Base-by-base conservation (phyloP, 2,888 invertebrate species). In the Labia minor region DNA sequence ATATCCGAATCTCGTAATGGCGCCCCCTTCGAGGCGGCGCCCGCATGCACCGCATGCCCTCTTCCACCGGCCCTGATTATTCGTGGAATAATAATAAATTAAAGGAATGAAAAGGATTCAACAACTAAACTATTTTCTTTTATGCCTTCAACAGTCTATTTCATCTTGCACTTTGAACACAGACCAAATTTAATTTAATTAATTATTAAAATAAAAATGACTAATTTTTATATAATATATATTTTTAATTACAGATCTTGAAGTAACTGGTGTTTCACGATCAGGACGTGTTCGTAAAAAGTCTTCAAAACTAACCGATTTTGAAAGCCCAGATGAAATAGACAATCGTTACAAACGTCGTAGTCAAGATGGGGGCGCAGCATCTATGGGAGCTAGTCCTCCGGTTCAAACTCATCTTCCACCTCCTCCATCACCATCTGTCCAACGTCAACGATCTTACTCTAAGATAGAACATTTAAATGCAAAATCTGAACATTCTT, bases 221-320 rank as follows among this genome's bases (percentile, higher is more conserved):
- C n/a, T n/a, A n/a, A n/a, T n/a, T n/a, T n/a, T n/a, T n/a, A n/a
- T n/a, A n/a, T n/a, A n/a, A n/a, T n/a, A n/a, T n/a, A 26, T 26
- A 6, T 26, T 6, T 26, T 26, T 26, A 6, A 26, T 26, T 26
- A 49, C 49, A 49, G 49, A 49, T 49, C 16, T 49, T 10, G 90
- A 90, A 78, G 90, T 91, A 67, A 90, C 90, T 66, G 92, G 92
- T 8, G 86, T 93, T 61, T 94, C 94, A 1, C 84, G 94, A 68
- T 93, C 94, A 72, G 94, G 94, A 19, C 82, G 94, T 67, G 92
- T 95, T 0, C 81, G 95, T 67, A 96, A 96, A 80, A 96, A 95
- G 78, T 95, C 95, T 18, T 94, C 95, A 0, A 95, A 96, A 76
- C 81, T 97, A 62, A 86, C 92, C 79, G 96, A 95, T 77, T 96